Evolutionary conservation across 1,140 invertebrate genomes (phyloP).

Genomic region (Araneus ventricosus): DNA sequence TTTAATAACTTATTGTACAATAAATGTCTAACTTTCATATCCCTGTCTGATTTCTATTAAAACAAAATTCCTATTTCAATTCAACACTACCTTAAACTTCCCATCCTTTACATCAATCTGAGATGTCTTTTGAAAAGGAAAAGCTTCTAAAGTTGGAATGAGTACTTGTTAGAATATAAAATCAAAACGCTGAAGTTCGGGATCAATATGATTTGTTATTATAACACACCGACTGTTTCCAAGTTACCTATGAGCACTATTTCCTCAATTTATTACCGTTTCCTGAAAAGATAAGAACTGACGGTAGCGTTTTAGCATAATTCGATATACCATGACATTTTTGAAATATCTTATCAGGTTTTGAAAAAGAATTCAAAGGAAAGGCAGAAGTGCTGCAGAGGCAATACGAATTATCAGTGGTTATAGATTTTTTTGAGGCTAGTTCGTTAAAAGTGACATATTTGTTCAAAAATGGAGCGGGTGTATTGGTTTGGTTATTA

Average conservation of each 20-base stretch:
- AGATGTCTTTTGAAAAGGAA: too few relatives aligned
- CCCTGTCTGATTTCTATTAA: too few relatives aligned
- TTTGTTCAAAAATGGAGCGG: not conserved
- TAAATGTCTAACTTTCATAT: too few relatives aligned
- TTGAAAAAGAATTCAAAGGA: conserved; percentile 27
- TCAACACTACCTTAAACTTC: too few relatives aligned
- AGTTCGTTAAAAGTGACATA: conserved; percentile 53
- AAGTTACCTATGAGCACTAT: conserved; percentile 37
- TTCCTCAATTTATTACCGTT: conserved; percentile 55
- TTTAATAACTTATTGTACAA: too few relatives aligned
- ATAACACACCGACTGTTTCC: not conserved
- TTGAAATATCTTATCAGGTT: conserved; percentile 47
- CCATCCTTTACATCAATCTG: too few relatives aligned
- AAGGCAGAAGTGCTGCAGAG: not conserved
- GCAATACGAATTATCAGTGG: not conserved
- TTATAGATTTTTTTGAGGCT: conserved; percentile 29
- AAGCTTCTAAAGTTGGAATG: not conserved
- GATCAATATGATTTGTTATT: conserved; percentile 56
- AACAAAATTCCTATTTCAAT: too few relatives aligned
- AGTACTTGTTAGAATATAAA: not conserved
- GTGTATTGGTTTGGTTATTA: conserved; percentile 3
- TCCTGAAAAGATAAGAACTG: not conserved
- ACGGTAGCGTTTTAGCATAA: conserved; percentile 40
- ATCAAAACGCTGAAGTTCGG: not conserved
- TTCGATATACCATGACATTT: conserved; percentile 64